A percentile compares a stretch with the other conserved stretches of the same genome.
These are phyloP conservation scores for Eupristina koningsbergeri DNA, from an alignment of 1,140 invertebrate species.

Conservation along the genomic window DNA sequence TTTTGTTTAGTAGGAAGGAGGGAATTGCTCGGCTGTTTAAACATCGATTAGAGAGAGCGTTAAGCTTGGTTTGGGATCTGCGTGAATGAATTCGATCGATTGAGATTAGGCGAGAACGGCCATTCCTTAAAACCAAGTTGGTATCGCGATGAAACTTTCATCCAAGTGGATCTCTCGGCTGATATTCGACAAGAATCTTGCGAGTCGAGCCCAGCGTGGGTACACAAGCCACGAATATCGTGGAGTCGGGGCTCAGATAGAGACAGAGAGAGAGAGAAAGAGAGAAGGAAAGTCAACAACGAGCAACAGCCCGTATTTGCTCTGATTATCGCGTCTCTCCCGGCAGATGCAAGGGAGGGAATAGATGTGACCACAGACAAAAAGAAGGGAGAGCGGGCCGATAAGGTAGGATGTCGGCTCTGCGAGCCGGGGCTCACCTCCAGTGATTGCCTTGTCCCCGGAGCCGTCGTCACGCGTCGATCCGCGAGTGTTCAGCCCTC, in stretches of 20 bases:
- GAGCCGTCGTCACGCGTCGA: not conserved
- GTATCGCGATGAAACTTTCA: not conserved
- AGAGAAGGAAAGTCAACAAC: not conserved
- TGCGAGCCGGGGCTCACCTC: not conserved
- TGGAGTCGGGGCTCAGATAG: not conserved
- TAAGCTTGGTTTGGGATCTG: too few species aligned
- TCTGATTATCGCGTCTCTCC: slow-evolving; percentile 29
- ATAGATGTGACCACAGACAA: not conserved
- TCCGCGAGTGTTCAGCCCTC: not conserved
- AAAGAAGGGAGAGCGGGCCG: slow-evolving; percentile 15
- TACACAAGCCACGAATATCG: too few species aligned
- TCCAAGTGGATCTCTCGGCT: not conserved
- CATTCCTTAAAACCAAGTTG: not conserved
- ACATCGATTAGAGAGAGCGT: not conserved
- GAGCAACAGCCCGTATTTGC: slow-evolving; percentile 35
- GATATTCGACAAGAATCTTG: not conserved
- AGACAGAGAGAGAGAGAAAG: not conserved
- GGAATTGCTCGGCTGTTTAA: not conserved
- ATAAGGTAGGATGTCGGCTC: slow-evolving; percentile 25
- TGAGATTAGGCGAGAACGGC: not conserved
- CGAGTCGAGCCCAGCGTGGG: slow-evolving; percentile 1
- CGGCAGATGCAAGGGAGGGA: not conserved
- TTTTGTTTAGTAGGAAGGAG: too few species aligned
- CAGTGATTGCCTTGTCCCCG: slow-evolving; percentile 37
- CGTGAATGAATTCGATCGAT: not conserved